phyloP scores from a whole-genome alignment of 37 sponge, comb jelly and placozoan species.

The Eunapius fragilis region DNA sequence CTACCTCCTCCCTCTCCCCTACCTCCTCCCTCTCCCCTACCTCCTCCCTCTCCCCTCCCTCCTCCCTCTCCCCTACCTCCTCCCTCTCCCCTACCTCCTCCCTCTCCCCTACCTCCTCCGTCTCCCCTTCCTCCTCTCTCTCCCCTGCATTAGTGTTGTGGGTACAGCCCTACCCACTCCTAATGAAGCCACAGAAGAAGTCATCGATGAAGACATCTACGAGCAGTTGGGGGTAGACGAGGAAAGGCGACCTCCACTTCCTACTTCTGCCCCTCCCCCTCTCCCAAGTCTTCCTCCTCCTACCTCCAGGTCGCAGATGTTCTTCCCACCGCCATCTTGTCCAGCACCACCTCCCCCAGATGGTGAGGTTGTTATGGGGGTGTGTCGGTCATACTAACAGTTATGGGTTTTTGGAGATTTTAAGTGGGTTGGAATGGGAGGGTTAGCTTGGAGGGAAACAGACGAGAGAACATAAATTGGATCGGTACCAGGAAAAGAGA shows the following conservation, averaged over 20 bases:
- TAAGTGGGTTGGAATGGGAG: too few relatives aligned
- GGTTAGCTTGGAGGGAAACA: too few relatives aligned
- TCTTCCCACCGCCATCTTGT: neutral
- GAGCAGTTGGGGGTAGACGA: constrained; percentile 73
- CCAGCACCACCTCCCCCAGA: constrained; percentile 10
- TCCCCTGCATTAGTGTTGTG: neutral
- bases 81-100: neutral
- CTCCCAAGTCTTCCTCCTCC: neutral
- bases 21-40: neutral
- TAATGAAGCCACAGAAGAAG: neutral
- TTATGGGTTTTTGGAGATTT: too few relatives aligned
- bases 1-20: neutral
- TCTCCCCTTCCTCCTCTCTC: neutral
- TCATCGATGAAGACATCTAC: neutral
- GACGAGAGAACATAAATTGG: too few relatives aligned
- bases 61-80: constrained; percentile 1
- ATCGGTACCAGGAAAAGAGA: too few relatives aligned
- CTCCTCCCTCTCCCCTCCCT: neutral
- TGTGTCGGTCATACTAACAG: neutral
- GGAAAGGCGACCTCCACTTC: constrained; percentile 30
- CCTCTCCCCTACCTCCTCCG: neutral
- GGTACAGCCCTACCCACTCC: neutral
- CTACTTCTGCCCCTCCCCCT: neutral
- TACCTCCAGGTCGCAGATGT: neutral
- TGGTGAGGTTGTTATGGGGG: neutral